Evolutionary conservation across 2,113 vertebrate genomes (phyloP), one percentile per base, ranked within the genome.

Genomic region (Nematolebias whitei): DNA sequence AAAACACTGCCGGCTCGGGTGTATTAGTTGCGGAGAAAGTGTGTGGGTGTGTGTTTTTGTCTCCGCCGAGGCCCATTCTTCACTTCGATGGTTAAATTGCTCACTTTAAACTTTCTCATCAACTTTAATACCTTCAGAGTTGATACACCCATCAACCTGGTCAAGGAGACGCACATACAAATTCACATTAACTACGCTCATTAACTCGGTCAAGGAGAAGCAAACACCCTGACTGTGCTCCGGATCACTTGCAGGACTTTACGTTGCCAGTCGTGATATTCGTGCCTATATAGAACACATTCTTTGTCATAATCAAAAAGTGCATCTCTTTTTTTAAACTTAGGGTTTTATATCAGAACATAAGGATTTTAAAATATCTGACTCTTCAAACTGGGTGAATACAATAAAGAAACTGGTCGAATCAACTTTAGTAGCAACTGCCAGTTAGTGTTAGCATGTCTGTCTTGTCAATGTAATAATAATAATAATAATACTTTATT

Each of bases 91-190:
- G 52, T 72, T 71, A 70, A 74, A 78, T 78, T 72, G 66, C 76
- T 59, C 58, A 64, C 71, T 85, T 76, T 64, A 79, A 85, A 83
- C 76, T 76, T 84, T 77, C 82, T 85, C 84, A 84, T 90, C 84
- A 87, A 74, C 74, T 79, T 84, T 79, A 86, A 79, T 61, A 40
- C 51, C 63, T 52, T 69, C 57, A 49, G 52, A 70, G 68, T 62
- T 80, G 72, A 81, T 75, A 65, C 74, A 67, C 71, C 68, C 71
- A 45, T 88, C 60, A 56, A 19, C 54, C 62, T 56, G 77, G 73
- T 85, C 87, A 87, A 86, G 85, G 84, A 84, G 64, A 90, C 52
- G 22, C 57, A 60, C 71, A 26, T 56, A 63, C 63, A 41, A 48
- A 64, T 58, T 38, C 44, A 41, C 24, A 12, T 53, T 49, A 68